A percentile compares a stretch with the other conserved stretches of the same genome.
Conservation (phyloP, 2,797 vertebrate genomes). For the Leptatherina wallacei region DNA sequence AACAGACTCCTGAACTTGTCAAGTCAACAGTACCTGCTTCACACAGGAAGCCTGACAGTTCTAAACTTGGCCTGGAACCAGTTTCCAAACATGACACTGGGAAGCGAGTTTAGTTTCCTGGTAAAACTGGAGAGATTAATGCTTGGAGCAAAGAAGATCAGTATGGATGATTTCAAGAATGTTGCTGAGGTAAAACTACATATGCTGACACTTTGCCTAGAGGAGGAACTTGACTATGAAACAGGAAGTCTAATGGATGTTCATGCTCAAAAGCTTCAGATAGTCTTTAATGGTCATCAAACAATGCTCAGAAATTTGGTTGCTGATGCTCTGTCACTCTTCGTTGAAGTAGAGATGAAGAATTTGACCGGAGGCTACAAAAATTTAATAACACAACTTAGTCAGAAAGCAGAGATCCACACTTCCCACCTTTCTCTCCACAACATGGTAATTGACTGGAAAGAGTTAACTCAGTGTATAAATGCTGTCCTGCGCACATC, state of each 20-base stretch:
- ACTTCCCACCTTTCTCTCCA: slow-evolving; percentile 81
- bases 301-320: slow-evolving; percentile 52
- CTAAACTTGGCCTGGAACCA: slow-evolving; percentile 86
- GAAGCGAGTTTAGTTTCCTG: slow-evolving; percentile 73
- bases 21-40: slow-evolving; percentile 73
- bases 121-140: slow-evolving; percentile 78
- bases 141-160: slow-evolving; percentile 77
- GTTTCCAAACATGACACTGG: slow-evolving; percentile 78
- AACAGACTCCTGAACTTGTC: slow-evolving; percentile 80
- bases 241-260: slow-evolving; percentile 63
- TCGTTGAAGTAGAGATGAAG: slow-evolving; percentile 82
- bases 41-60: slow-evolving; percentile 66
- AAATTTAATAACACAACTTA: slow-evolving; percentile 54
- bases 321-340: slow-evolving; percentile 77
- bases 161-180: slow-evolving; percentile 76
- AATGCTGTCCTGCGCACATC: slow-evolving; percentile 75
- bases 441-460: slow-evolving; percentile 78
- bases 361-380: slow-evolving; percentile 61
- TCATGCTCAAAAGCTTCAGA: slow-evolving; percentile 54
- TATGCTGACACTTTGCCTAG: slow-evolving; percentile 69
- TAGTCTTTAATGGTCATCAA: slow-evolving; percentile 38
- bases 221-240: slow-evolving; percentile 60
- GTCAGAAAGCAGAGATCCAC: slow-evolving; percentile 46
- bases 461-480: slow-evolving; percentile 52
- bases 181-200: slow-evolving; percentile 73